Conservation (phyloP, 1,140 invertebrate species). For the Tetragnatha versicolor region DNA sequence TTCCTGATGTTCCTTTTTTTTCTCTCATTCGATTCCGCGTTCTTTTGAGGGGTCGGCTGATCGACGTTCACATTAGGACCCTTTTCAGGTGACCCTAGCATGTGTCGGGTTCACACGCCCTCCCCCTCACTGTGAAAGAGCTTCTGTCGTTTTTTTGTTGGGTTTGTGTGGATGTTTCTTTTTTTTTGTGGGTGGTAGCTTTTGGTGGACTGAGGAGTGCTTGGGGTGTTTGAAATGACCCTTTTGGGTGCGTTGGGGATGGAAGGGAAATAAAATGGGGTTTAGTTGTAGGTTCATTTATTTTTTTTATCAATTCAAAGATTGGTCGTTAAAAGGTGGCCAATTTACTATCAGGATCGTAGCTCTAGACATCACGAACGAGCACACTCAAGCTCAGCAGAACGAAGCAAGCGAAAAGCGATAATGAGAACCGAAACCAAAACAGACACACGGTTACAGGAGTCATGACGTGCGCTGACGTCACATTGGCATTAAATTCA, state of each 20-base stretch:
- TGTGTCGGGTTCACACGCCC: slow-evolving; percentile 49
- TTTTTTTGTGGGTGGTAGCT: neutral
- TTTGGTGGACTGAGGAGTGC: slow-evolving; percentile 9
- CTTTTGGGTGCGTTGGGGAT: neutral
- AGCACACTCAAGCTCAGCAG: too few species aligned
- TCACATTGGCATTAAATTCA: too few species aligned
- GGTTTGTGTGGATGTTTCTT: neutral
- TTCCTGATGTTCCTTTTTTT: neutral
- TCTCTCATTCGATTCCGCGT: neutral
- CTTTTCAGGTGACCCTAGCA: slow-evolving; percentile 54
- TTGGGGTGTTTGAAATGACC: slow-evolving; percentile 37
- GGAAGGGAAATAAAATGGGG: neutral
- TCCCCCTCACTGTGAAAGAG: neutral
- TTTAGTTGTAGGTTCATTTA: neutral
- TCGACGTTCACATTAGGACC: slow-evolving; percentile 55
- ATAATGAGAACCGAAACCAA: too few species aligned
- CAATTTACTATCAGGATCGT: too few species aligned
- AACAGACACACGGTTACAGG: too few species aligned
- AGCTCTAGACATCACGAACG: too few species aligned
- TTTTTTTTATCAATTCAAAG: too few species aligned
- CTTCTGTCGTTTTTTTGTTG: slow-evolving; percentile 4
- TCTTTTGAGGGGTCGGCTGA: slow-evolving; percentile 35
- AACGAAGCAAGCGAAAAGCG: too few species aligned
- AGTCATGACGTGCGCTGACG: too few species aligned
- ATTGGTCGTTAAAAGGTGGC: too few species aligned